These are phyloP conservation scores for Psylliodes chrysocephalus DNA, from an alignment of 2,888 invertebrate genomes.

Conservation along the genomic window DNA sequence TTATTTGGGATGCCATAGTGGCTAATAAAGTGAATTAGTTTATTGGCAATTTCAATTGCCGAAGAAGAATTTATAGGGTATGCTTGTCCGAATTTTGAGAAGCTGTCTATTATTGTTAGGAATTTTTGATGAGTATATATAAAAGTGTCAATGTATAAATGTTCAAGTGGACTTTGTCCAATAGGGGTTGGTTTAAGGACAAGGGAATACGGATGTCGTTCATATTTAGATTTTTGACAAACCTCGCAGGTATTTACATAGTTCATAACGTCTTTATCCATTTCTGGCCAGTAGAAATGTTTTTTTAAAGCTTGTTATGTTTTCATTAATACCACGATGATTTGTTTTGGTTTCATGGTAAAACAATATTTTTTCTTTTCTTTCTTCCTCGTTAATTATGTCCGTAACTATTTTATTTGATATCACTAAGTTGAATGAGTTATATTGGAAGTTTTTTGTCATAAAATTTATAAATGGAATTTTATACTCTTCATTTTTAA, in stretches of 20 bases:
- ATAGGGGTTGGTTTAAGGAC: slow-evolving; percentile 20
- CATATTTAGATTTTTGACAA: slow-evolving; percentile 42
- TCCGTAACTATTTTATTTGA: background rate
- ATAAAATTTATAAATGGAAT: too few relatives aligned
- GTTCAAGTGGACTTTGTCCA: slow-evolving; percentile 5
- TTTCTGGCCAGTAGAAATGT: too few relatives aligned
- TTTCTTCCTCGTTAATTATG: slow-evolving; percentile 32
- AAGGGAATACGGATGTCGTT: slow-evolving; percentile 39
- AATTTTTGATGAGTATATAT: background rate
- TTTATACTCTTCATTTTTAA: too few relatives aligned
- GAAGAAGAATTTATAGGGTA: background rate
- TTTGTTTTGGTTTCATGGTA: slow-evolving; percentile 43
- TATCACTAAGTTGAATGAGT: background rate
- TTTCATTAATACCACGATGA: slow-evolving; percentile 29
- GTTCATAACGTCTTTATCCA: slow-evolving; percentile 34
- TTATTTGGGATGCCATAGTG: background rate
- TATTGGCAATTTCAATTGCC: slow-evolving; percentile 1
- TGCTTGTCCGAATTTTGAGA: slow-evolving; percentile 16
- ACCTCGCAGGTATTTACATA: slow-evolving; percentile 39
- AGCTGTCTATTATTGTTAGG: slow-evolving; percentile 7
- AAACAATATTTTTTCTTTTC: slow-evolving; percentile 27
- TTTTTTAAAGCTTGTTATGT: slow-evolving; percentile 29
- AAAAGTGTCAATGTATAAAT: slow-evolving; percentile 12
- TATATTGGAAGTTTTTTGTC: slow-evolving; percentile 6
- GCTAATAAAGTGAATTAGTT: slow-evolving; percentile 1